Evolutionary conservation across 2,797 vertebrate genomes (phyloP).

Genomic region (Gymnothorax javanicus): DNA sequence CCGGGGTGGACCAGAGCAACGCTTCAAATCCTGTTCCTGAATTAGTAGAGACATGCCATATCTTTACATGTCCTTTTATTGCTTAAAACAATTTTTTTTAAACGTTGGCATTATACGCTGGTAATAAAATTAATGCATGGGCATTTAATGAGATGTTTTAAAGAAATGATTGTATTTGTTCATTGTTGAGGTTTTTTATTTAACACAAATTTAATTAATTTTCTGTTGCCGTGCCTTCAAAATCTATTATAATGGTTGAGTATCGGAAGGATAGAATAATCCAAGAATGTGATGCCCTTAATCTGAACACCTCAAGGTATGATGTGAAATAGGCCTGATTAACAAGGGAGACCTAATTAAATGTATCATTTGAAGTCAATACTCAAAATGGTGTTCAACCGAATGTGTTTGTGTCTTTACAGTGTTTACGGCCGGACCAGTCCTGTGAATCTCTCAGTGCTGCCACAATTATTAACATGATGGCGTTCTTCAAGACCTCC

Average conservation of each 20-base stretch:
- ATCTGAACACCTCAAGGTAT: not conserved
- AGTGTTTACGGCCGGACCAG: conserved; percentile 78
- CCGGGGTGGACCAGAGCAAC: not conserved
- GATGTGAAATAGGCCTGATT: not conserved
- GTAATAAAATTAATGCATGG: not conserved
- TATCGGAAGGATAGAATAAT: not conserved
- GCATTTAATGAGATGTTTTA: not conserved
- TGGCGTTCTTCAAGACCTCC: conserved; percentile 75
- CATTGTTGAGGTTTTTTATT: no score
- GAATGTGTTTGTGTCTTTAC: conserved; percentile 13
- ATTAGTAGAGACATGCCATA: not conserved
- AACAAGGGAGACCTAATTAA: not conserved
- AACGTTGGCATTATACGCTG: no score
- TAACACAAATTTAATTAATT: no score
- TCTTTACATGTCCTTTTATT: not conserved
- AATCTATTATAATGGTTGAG: not conserved
- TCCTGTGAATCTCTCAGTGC: conserved; percentile 74
- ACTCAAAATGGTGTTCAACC: not conserved
- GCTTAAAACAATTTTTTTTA: not conserved
- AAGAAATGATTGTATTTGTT: no score
- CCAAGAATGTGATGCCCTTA: not conserved
- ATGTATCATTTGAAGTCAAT: not conserved
- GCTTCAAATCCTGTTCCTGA: no score
- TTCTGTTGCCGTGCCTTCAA: no score
- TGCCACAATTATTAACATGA: conserved; percentile 77